A percentile compares a stretch with the other conserved stretches of the same genome.
Evolutionary conservation across 2,113 vertebrate genomes (phyloP).

Genomic region (Dunckerocampus dactyliophorus): DNA sequence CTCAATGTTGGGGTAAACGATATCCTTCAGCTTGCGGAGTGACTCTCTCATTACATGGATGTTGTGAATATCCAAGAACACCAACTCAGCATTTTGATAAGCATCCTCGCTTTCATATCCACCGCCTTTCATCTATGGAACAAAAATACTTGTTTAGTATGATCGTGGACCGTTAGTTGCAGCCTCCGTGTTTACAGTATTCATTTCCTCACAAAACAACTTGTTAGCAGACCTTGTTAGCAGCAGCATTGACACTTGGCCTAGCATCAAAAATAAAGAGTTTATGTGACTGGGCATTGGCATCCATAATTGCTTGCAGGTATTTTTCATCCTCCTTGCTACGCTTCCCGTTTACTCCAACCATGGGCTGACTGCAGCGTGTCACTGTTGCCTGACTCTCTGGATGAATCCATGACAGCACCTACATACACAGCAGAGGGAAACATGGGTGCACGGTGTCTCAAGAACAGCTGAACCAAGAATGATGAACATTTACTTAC

Average conservation of each 20-base stretch:
- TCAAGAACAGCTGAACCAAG: not conserved
- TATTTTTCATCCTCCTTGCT: constrained; percentile 96
- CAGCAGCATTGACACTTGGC: constrained; percentile 90
- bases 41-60: constrained; percentile 99
- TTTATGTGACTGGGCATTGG: constrained; percentile 97
- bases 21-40: constrained; percentile 90
- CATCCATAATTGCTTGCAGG: constrained; percentile 95
- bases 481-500: constrained; percentile 70
- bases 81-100: constrained; percentile 93
- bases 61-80: constrained; percentile 97
- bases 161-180: not conserved
- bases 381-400: constrained; percentile 94
- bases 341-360: constrained; percentile 88
- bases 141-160: not conserved
- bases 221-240: constrained; percentile 86
- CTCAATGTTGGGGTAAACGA: constrained; percentile 92
- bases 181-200: not conserved
- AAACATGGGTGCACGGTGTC: not conserved
- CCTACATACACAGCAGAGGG: constrained; percentile 66
- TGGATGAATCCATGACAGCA: constrained; percentile 96
- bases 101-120: constrained; percentile 97
- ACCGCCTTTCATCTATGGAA: constrained; percentile 88
- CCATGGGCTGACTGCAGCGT: constrained; percentile 93
- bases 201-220: not conserved
- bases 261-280: constrained; percentile 97